Evolutionary conservation across 2,113 vertebrate genomes (phyloP), one percentile per base, ranked within the genome.

Genomic region (Coptodon rendalli): DNA sequence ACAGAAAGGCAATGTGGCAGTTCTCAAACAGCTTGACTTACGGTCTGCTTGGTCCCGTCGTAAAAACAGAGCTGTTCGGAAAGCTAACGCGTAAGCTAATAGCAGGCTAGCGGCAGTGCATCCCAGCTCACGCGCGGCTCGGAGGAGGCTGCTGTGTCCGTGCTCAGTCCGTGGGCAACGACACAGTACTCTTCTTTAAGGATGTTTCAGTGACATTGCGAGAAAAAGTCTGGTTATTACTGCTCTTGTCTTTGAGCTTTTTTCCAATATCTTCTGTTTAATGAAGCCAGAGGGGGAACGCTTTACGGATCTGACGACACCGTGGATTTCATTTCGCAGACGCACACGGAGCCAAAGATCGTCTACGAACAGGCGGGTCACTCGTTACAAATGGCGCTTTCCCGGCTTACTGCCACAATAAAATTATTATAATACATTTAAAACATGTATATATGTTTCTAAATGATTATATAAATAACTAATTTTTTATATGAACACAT

Each of bases 251-350:
- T 80, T 54, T 78, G 40, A 78, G 79, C 87, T 61, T 71, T 88
- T 66, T 3, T 0, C 0, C 63, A 38, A 38, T 84, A 63, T 50
- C 89, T 76, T 89, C 73, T 50, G 22, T 81, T 80, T 38, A 52
- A 50, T 83, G 89, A 79, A 87, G 78, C 91, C 92, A 85, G 82
- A 68, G 38, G 87, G 85, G 88, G 43, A 90, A 82, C 85, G 91
- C 43, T 84, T 90, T 59, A 91, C 96, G 96, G 95, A 96, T 94
- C 76, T 95, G 94, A 96, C 94, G 94, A 89, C 93, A 94, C 19
- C 3, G n/a, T 24, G 80, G 88, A 86, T 63, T 59, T 91, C 81
- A 76, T 73, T 86, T 81, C 13, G 7, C 82, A 59, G 78, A 63
- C 87, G 7, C 81, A 22, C 82, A 36, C 31, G 10, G 7, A 29